A percentile compares a stretch with the other conserved stretches of the same genome.
Evolutionary conservation across 2,797 vertebrate species (phyloP).

Genomic region (Sebastes kiyomatsui): DNA sequence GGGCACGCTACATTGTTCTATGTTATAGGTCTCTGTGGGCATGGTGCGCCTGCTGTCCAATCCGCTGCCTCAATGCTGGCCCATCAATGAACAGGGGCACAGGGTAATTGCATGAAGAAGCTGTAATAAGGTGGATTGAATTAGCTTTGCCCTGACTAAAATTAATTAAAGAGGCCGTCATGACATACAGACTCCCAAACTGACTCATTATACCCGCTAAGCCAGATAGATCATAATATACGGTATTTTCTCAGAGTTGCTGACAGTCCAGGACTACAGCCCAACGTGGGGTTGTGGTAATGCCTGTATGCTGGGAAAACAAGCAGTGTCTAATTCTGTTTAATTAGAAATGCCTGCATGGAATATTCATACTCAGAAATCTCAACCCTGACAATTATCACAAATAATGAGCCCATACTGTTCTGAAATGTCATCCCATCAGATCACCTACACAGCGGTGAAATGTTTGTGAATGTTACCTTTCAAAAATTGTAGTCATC

Average conservation of each 20-base stretch:
- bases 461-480: background rate
- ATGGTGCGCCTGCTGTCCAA: conserved; percentile 28
- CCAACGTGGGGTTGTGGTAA: conserved; percentile 28
- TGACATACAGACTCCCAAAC: conserved; percentile 62
- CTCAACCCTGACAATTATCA: conserved; percentile 13
- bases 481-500: background rate
- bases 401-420: conserved; percentile 19
- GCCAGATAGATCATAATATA: conserved; percentile 48
- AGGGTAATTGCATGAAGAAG: conserved; percentile 78
- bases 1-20: conserved; percentile 27
- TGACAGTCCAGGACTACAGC: conserved; percentile 19
- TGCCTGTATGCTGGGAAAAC: conserved; percentile 9
- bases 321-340: conserved; percentile 24
- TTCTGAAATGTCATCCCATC: conserved; percentile 14
- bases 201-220: conserved; percentile 60
- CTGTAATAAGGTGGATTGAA: conserved; percentile 78
- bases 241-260: conserved; percentile 5
- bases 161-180: conserved; percentile 71
- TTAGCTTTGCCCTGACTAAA: conserved; percentile 75
- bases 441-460: background rate
- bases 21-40: conserved; percentile 38
- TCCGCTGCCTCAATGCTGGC: conserved; percentile 34
- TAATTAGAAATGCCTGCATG: conserved; percentile 43
- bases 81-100: conserved; percentile 55
- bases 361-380: conserved; percentile 21